Conservation (phyloP, 2,797 vertebrate species). For the Anas acuta region DNA sequence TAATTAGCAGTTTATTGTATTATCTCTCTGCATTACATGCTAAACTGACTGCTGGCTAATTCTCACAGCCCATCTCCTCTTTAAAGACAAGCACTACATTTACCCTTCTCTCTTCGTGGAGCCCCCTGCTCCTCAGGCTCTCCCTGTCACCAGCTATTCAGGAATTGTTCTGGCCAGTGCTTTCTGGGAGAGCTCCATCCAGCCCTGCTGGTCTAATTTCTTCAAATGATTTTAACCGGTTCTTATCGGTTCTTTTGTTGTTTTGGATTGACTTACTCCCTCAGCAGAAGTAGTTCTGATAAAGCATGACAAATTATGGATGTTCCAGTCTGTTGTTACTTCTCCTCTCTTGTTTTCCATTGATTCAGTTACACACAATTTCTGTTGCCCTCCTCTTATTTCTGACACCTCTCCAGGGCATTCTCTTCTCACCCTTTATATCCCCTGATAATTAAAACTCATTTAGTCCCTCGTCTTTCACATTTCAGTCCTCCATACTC, state of each 20-base stretch:
- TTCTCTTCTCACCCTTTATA: neutral
- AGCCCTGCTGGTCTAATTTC: slow-evolving; percentile 9
- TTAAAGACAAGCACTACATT: neutral
- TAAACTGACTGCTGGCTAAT: neutral
- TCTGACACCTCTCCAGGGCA: neutral
- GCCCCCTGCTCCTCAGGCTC: neutral
- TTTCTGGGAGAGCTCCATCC: slow-evolving; percentile 20
- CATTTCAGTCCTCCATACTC: neutral
- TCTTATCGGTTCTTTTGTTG: neutral
- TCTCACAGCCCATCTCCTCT: neutral
- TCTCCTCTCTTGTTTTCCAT: neutral
- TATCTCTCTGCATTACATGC: neutral
- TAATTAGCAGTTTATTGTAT: neutral
- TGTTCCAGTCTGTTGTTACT: neutral
- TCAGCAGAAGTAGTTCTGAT: neutral
- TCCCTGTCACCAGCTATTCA: slow-evolving; percentile 34
- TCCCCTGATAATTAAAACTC: slow-evolving; percentile 7
- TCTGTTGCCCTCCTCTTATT: neutral
- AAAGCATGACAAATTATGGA: neutral
- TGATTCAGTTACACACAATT: neutral
- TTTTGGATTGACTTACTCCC: neutral
- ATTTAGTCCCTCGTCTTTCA: neutral
- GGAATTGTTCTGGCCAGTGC: slow-evolving; percentile 31
- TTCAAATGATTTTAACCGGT: neutral
- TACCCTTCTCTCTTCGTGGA: slow-evolving; percentile 39